phyloP scores from a whole-genome alignment of 1,140 invertebrate genomes.

The Bilobella aurantiaca region DNA sequence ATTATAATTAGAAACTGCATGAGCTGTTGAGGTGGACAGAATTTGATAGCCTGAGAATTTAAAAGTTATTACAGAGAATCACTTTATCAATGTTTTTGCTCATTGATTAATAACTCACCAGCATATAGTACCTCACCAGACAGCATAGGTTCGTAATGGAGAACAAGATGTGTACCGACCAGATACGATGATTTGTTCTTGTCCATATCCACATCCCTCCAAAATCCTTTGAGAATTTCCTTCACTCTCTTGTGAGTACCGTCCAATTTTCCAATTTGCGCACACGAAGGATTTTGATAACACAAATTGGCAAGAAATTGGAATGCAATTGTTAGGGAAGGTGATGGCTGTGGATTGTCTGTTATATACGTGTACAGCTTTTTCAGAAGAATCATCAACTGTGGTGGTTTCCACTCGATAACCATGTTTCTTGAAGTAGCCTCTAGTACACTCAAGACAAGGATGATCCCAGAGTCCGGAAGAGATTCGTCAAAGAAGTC shows the following conservation, averaged over 20 bases:
- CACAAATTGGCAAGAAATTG: constrained; percentile 14
- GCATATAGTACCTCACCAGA: not conserved
- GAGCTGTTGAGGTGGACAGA: not conserved
- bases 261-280: not conserved
- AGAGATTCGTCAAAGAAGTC: not conserved
- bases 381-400: not conserved
- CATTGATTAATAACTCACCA: not conserved
- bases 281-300: not conserved
- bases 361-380: not conserved
- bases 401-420: not conserved
- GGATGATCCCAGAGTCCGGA: not conserved
- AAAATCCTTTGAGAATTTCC: not conserved
- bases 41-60: not conserved
- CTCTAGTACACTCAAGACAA: constrained; percentile 10
- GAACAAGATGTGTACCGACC: not conserved
- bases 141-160: not conserved
- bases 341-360: not conserved
- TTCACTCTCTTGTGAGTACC: not conserved
- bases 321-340: not conserved
- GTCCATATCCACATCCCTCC: not conserved
- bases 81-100: not conserved
- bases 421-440: not conserved
- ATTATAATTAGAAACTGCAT: not conserved
- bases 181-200: not conserved
- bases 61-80: too few species aligned